Percentiles rank a stretch among this genome's conserved stretches.
Conservation (phyloP, 2,888 invertebrate species). For the Mesorhabditis sp. region DNA sequence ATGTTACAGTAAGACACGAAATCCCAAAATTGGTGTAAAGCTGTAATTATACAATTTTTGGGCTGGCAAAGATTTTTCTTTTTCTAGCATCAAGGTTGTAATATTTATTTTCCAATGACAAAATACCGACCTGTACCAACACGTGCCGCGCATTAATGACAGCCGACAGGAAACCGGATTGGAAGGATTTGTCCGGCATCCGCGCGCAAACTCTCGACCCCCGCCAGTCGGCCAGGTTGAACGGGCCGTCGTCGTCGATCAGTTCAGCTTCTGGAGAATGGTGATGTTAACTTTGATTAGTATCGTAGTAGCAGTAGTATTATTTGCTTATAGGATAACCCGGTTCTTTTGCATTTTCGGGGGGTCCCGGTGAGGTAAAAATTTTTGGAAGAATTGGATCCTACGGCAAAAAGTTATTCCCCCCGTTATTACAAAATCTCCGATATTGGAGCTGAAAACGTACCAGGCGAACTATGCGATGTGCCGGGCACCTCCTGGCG, state of each 20-base stretch:
- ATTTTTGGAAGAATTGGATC: too few relatives aligned
- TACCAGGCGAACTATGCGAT: slow-evolving; percentile 2
- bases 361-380: too few relatives aligned
- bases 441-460: background rate
- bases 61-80: too few relatives aligned
- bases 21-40: too few relatives aligned
- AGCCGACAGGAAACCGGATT: slow-evolving; percentile 29
- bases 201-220: slow-evolving; percentile 40
- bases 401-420: too few relatives aligned
- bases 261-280: background rate
- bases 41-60: too few relatives aligned
- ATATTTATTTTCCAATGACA: background rate
- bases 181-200: slow-evolving; percentile 30
- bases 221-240: slow-evolving; percentile 36
- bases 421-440: background rate
- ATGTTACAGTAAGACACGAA: too few relatives aligned
- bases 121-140: slow-evolving; percentile 22
- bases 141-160: slow-evolving; percentile 27
- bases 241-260: background rate
- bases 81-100: too few relatives aligned
- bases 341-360: too few relatives aligned
- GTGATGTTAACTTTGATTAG: too few relatives aligned
- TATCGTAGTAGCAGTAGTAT: too few relatives aligned
- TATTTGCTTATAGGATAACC: too few relatives aligned
- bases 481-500: background rate